Percentiles rank a stretch among this genome's conserved stretches.
Conservation (phyloP, 2,888 invertebrate genomes). For the Pterostichus niger region DNA sequence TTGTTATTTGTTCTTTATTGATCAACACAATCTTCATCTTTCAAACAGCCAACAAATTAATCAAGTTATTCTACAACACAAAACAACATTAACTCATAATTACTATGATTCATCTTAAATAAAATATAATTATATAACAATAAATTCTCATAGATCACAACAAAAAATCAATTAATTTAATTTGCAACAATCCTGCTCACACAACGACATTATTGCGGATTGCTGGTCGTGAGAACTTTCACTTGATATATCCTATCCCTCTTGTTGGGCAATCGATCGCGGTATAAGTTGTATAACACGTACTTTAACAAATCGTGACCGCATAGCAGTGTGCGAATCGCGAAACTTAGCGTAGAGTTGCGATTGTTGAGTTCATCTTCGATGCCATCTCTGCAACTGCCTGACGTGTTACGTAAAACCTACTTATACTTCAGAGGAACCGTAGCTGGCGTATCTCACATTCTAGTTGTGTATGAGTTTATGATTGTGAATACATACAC, state of each 20-base stretch:
- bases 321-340: constrained; percentile 17
- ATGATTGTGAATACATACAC: neutral
- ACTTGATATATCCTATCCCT: constrained; percentile 59
- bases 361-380: neutral
- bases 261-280: constrained; percentile 58
- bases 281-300: constrained; percentile 62
- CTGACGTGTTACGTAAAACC: constrained; percentile 1
- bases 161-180: constrained; percentile 24
- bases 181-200: neutral
- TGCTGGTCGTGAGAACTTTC: constrained; percentile 52
- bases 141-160: constrained; percentile 25
- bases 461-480: constrained; percentile 17
- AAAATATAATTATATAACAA: neutral
- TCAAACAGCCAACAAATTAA: constrained; percentile 15
- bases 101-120: neutral
- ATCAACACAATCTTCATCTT: neutral
- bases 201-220: constrained; percentile 29
- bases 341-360: constrained; percentile 7
- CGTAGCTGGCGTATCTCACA: neutral
- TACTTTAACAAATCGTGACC: constrained; percentile 64
- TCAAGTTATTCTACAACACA: constrained; percentile 16
- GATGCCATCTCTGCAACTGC: neutral
- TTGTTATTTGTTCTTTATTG: neutral
- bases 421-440: neutral
- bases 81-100: constrained; percentile 16